Conservation (phyloP, 2,888 invertebrate species). For the Brenthis daphne region DNA sequence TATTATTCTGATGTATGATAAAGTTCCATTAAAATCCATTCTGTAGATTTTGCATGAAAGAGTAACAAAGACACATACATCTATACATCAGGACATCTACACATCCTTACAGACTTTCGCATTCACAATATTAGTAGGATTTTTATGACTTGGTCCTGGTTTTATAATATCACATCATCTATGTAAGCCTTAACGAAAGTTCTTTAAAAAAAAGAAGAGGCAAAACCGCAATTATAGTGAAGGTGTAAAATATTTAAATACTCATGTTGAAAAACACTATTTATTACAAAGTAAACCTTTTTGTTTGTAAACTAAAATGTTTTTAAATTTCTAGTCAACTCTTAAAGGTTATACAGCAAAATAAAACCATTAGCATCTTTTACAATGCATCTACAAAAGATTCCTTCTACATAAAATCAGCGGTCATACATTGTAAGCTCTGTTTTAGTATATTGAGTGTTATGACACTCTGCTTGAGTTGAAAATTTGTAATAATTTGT, state of each 20-base stretch:
- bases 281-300: slow-evolving; percentile 31
- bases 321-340: slow-evolving; percentile 27
- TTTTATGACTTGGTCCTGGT: too few relatives aligned
- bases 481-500: slow-evolving; percentile 78
- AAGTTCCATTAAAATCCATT: too few relatives aligned
- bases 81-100: too few relatives aligned
- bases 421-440: slow-evolving; percentile 55
- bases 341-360: slow-evolving; percentile 36
- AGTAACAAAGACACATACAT: too few relatives aligned
- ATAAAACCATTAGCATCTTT: slow-evolving; percentile 46
- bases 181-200: background rate
- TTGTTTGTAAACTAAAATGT: slow-evolving; percentile 30
- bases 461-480: slow-evolving; percentile 56
- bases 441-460: slow-evolving; percentile 54
- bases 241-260: slow-evolving; percentile 22
- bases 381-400: slow-evolving; percentile 41
- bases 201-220: slow-evolving; percentile 2
- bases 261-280: slow-evolving; percentile 19
- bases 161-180: too few relatives aligned
- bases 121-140: too few relatives aligned
- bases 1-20: too few relatives aligned
- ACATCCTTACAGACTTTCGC: too few relatives aligned
- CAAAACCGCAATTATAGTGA: slow-evolving; percentile 7
- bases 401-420: slow-evolving; percentile 46
- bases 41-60: too few relatives aligned